phyloP scores from a whole-genome alignment of 2,888 invertebrate species.

The Andrena camellia region DNA sequence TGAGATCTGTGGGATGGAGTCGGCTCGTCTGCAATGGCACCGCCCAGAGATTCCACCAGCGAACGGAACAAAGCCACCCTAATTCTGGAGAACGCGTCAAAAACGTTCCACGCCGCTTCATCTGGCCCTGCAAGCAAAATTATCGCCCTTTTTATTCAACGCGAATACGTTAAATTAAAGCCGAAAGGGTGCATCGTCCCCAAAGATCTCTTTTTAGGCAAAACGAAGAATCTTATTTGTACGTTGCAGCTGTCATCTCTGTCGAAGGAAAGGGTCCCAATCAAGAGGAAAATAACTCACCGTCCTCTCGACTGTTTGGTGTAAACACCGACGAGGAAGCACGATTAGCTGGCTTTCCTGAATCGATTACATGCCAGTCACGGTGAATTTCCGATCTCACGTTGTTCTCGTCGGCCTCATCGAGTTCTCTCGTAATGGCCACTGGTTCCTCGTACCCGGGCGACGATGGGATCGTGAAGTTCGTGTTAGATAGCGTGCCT shows the following conservation, averaged over 20 bases:
- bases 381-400: conserved; percentile 28
- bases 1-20: conserved; percentile 46
- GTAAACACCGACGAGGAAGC: not conserved
- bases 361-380: conserved; percentile 45
- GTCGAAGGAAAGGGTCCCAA: too few relatives aligned
- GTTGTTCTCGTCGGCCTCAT: conserved; percentile 34
- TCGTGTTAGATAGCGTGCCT: conserved; percentile 66
- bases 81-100: conserved; percentile 75
- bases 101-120: conserved; percentile 68
- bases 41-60: conserved; percentile 71
- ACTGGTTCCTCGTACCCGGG: conserved; percentile 33
- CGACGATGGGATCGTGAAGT: conserved; percentile 66
- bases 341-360: conserved; percentile 11
- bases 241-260: too few relatives aligned
- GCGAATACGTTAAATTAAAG: not conserved
- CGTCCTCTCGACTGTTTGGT: conserved; percentile 20
- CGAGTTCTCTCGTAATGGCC: conserved; percentile 20
- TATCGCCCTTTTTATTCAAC: not conserved
- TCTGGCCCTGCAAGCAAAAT: not conserved
- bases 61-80: conserved; percentile 73
- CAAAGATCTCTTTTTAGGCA: not conserved
- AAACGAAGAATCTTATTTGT: not conserved
- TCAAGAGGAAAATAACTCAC: conserved; percentile 15
- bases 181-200: not conserved
- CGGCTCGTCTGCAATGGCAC: conserved; percentile 40